Base-by-base conservation (phyloP, 2,113 vertebrate species). In the Bagarius yarrelli region DNA sequence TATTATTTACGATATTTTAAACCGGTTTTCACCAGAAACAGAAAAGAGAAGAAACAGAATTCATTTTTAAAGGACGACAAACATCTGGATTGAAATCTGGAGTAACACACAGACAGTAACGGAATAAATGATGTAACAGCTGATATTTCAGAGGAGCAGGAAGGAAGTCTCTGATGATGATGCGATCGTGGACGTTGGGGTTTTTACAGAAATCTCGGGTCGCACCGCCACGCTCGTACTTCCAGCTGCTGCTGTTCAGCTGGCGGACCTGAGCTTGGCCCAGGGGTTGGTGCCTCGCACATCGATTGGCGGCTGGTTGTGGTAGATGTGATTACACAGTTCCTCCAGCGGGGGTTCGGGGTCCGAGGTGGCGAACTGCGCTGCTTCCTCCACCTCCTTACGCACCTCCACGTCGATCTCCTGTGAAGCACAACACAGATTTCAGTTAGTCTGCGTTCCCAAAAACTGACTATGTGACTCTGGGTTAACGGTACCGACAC, bases 321-420 rank as follows among this genome's bases (percentile, higher is more conserved):
- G 81, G 88, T 93, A 98, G 88, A 99, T 92, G 88, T 96, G 93
- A 86, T 95, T 88, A 84, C 95, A 95, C n/a, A 99, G 78, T 0
- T 98, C 97, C 55, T 98, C 97, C 90, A 99, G 77, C 0, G 95
- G 93, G 0, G 97, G 97, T 80, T 98, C 97, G 0, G 97, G 97
- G 87, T 99, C 96, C n/a, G 95, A 96, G 82, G 95, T 98, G 85
- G 97, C 96, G 85, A 95, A 98, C 88, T 95, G 96, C 82, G 96
- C 93, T 0, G 96, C 97, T n/a, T 98, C 96, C 86, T 98, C 96
- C 0, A 98, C 96, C 87, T 98, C 95, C 83, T 98, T 98, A 82
- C 95, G 95, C 85, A 98, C 95, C 72, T 93, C 94, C 50, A 97
- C 94, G 75, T 99, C 97, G 8, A 98, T 98, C 87, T 97, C 96